Evolutionary conservation across 1,140 invertebrate genomes (phyloP).

Genomic region (Drosophila subpulchrella): DNA sequence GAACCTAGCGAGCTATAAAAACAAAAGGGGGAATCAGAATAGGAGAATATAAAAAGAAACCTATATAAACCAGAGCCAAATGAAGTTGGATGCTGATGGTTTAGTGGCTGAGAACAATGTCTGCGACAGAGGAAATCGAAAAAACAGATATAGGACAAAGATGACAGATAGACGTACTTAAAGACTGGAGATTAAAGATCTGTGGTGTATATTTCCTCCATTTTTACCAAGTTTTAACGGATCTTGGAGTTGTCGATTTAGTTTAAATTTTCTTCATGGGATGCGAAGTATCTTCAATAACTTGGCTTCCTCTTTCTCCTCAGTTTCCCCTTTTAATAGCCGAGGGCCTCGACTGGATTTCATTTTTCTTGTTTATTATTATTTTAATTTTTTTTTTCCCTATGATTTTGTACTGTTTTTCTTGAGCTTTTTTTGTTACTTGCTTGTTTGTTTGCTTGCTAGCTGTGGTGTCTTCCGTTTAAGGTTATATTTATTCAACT

Average conservation of each 20-base stretch:
- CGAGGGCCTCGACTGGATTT: constrained; percentile 7
- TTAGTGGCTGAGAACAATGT: constrained; percentile 30
- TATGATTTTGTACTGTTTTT: constrained; percentile 18
- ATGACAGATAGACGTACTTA: constrained; percentile 15
- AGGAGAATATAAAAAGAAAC: not conserved
- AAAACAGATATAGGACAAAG: constrained; percentile 4
- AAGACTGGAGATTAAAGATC: constrained; percentile 3
- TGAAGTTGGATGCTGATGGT: constrained; percentile 14
- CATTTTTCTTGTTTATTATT: constrained; percentile 29
- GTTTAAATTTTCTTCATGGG: not conserved
- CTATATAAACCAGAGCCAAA: constrained; percentile 11
- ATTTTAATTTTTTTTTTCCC: constrained; percentile 27
- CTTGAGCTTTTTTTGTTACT: not conserved
- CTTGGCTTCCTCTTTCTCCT: not conserved
- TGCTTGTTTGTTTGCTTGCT: constrained; percentile 1
- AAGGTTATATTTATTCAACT: constrained; percentile 36
- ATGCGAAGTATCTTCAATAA: not conserved
- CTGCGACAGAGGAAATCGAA: constrained; percentile 13
- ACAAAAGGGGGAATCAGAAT: constrained; percentile 3
- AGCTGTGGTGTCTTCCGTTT: constrained; percentile 19
- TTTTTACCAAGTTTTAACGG: not conserved
- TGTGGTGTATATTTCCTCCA: too few species aligned
- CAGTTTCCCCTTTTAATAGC: constrained; percentile 11
- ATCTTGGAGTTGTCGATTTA: constrained; percentile 1
- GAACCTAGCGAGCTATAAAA: constrained; percentile 24